Evolutionary conservation across 1,140 invertebrate species (phyloP), one percentile per base, ranked within the genome.

Genomic region (Mactra quadrangularis): DNA sequence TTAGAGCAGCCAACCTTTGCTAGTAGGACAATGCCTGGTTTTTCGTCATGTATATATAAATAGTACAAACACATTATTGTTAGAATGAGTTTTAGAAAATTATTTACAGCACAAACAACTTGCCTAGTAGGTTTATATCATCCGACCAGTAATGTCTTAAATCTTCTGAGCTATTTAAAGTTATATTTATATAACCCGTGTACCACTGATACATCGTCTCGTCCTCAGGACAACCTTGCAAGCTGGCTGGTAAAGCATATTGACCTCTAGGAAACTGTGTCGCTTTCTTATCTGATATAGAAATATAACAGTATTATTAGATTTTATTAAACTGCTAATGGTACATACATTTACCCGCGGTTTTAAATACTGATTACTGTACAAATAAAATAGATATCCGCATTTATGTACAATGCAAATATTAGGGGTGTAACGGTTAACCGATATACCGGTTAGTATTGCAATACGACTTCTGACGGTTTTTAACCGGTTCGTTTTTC

Each of bases 91-190:
- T n/a, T n/a, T n/a, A n/a, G n/a, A n/a, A n/a, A n/a, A n/a, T n/a
- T n/a, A n/a, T n/a, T n/a, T n/a, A n/a, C n/a, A n/a, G n/a, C n/a
- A n/a, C n/a, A 55, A 9, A 9, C 17, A n/a, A 55, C 17, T 22
- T 47, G 45, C 62, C 62, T 1, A 66, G 62, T 22, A 66, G n/a
- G 45, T 66, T 33, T 41, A 47, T 47, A 19, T 25, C 38, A 47
- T 66, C 62, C 1, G 62, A 45, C 62, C 62, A 66, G 38, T 66
- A 66, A 27, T 66, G 62, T 66, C 62, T 66, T 6, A 41, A 7
- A 41, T 41, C 38, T 6, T 41, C 6, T 25, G 27, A 57, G 13
- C 27, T 29, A 31, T 38, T 38, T 38, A 66, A 45, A 6, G 62
- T 66, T n/a, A 66, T 22, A 38, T 66, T 66, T 19, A 66, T 47